Percentiles rank a stretch among this genome's conserved stretches.
phyloP scores from a whole-genome alignment of 2,888 invertebrate genomes.

The Aphodius sticticus region DNA sequence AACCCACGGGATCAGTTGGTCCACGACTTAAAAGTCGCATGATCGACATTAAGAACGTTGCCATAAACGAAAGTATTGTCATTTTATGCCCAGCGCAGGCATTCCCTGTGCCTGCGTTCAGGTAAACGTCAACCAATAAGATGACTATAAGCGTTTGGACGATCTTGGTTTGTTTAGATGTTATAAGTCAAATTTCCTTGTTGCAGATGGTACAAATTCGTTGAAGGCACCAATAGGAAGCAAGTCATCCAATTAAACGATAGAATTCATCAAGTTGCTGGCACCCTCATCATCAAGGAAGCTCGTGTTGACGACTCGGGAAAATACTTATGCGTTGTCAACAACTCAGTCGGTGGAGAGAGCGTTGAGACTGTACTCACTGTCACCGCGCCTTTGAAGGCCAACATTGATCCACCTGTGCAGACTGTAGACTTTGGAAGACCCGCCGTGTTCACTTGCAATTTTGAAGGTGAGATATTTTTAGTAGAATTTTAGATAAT shows the following conservation, averaged over 20 bases:
- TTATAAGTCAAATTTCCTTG: conserved; percentile 54
- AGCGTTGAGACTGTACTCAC: conserved; percentile 92
- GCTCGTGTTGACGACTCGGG: conserved; percentile 93
- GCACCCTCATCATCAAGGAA: conserved; percentile 91
- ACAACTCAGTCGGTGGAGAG: conserved; percentile 93
- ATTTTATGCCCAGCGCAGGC: conserved; percentile 79
- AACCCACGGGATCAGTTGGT: conserved; percentile 73
- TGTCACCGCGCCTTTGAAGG: conserved; percentile 89
- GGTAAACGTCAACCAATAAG: conserved; percentile 62
- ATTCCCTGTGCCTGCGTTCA: conserved; percentile 77
- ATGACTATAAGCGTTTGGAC: background rate
- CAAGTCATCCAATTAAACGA: conserved; percentile 91
- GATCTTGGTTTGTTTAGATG: conserved; percentile 8
- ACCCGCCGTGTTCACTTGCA: conserved; percentile 91
- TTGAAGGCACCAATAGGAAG: conserved; percentile 85
- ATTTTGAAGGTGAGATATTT: conserved; percentile 70
- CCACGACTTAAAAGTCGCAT: conserved; percentile 69
- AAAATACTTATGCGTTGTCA: conserved; percentile 92
- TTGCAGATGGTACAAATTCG: conserved; percentile 94
- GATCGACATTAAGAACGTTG: conserved; percentile 61
- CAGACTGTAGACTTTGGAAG: conserved; percentile 95
- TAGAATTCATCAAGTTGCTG: conserved; percentile 90
- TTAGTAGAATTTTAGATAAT: no score
- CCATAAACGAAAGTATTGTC: conserved; percentile 58
- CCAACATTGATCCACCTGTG: conserved; percentile 84